These are phyloP conservation scores for Sphaerophoria rueppellii DNA, from an alignment of 2,888 invertebrate genomes.

Conservation along the genomic window DNA sequence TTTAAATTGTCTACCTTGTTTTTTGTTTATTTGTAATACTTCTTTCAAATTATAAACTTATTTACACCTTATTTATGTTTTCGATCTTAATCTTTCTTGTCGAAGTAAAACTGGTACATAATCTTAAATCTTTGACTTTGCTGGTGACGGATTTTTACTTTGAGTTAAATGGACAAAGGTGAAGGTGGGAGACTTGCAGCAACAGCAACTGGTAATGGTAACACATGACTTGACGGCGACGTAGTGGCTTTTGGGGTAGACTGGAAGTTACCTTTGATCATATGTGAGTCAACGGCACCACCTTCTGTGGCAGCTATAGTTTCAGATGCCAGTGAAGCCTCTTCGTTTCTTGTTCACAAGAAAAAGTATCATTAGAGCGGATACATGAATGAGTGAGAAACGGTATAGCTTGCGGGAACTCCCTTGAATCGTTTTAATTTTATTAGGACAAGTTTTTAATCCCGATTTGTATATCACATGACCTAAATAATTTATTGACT, in stretches of 20 bases:
- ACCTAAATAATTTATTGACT: too few relatives aligned
- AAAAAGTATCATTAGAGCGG: conserved; percentile 94
- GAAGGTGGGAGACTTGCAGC: conserved; percentile 39
- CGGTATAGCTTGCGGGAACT: conserved; percentile 95
- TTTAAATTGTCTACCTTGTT: too few relatives aligned
- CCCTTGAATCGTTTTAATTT: too few relatives aligned
- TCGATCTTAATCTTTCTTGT: too few relatives aligned
- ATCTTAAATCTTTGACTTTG: conserved; percentile 11
- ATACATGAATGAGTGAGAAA: conserved; percentile 95
- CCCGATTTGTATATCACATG: too few relatives aligned
- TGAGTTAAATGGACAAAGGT: neutral
- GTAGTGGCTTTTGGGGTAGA: conserved; percentile 38
- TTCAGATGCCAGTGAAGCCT: conserved; percentile 32
- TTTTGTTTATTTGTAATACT: too few relatives aligned
- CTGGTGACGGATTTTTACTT: neutral
- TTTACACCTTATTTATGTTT: too few relatives aligned
- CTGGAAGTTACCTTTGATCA: conserved; percentile 52
- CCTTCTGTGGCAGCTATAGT: conserved; percentile 6
- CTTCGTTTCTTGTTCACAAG: conserved; percentile 90
- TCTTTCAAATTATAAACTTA: too few relatives aligned
- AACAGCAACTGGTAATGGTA: too few relatives aligned
- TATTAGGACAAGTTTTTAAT: too few relatives aligned
- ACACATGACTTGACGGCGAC: too few relatives aligned
- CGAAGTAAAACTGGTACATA: neutral
- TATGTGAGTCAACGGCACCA: conserved; percentile 20